These are phyloP conservation scores for Hycleus phaleratus DNA, from an alignment of 1,140 invertebrate species.

Conservation along the genomic window DNA sequence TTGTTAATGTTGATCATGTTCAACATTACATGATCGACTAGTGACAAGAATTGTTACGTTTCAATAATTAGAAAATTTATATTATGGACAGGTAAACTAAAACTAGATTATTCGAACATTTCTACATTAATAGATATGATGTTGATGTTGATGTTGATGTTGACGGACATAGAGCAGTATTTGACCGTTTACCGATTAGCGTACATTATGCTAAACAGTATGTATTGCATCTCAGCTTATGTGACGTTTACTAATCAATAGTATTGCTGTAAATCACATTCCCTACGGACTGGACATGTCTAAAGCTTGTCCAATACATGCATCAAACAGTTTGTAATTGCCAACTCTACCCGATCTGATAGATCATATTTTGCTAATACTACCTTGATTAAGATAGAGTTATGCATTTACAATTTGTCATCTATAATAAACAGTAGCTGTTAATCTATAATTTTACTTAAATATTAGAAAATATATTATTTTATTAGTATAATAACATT, in stretches of 20 bases:
- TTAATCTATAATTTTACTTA: too few species aligned
- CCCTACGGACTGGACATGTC: conserved; percentile 27
- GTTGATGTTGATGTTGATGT: conserved; percentile 15
- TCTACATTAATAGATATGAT: conserved; percentile 26
- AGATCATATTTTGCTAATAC: conserved; percentile 24
- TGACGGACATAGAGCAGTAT: conserved; percentile 29
- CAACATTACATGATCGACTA: neutral
- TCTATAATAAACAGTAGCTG: too few species aligned
- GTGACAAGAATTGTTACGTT: conserved; percentile 8
- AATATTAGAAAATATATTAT: too few species aligned
- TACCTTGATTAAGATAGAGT: conserved; percentile 18
- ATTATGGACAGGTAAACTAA: conserved; percentile 13
- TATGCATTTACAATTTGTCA: too few species aligned
- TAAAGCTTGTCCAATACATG: conserved; percentile 27
- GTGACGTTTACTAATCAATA: conserved; percentile 36
- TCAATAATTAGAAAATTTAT: conserved; percentile 9
- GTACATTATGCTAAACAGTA: conserved; percentile 36
- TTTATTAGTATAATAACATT: neutral
- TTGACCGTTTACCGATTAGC: conserved; percentile 33
- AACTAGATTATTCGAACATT: conserved; percentile 24
- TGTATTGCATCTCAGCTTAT: conserved; percentile 32
- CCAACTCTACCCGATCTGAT: conserved; percentile 18
- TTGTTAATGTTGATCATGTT: neutral
- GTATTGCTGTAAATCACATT: conserved; percentile 34
- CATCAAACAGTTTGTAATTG: conserved; percentile 34